Evolutionary conservation across 64 coral and sea anemone genomes (phyloP).

Genomic region (Exaiptasia diaphana): DNA sequence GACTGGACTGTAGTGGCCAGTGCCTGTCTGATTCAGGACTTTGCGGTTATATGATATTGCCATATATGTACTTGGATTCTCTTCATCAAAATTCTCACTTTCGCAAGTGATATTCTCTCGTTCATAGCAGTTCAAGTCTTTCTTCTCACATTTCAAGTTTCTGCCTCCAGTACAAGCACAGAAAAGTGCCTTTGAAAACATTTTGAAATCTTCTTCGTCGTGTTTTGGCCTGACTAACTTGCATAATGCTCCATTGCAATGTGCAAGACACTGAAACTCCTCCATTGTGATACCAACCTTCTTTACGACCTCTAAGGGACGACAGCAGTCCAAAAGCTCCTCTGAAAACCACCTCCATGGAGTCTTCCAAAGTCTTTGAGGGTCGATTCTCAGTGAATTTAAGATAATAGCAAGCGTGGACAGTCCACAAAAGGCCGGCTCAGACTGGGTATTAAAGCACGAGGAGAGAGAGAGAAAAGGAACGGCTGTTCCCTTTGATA

Average conservation of each 20-base stretch:
- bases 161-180: slow-evolving; percentile 49
- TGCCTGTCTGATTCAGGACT: slow-evolving; percentile 56
- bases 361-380: slow-evolving; percentile 72
- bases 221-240: slow-evolving; percentile 41
- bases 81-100: not conserved
- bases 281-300: slow-evolving; percentile 72
- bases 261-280: slow-evolving; percentile 79
- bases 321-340: slow-evolving; percentile 73
- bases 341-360: slow-evolving; percentile 88
- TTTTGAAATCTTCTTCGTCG: slow-evolving; percentile 27
- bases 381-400: slow-evolving; percentile 74
- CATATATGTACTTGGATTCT: slow-evolving; percentile 52
- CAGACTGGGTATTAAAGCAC: slow-evolving; percentile 75
- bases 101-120: too few relatives aligned
- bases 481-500: slow-evolving; percentile 44
- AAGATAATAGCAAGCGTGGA: slow-evolving; percentile 76
- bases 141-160: not conserved
- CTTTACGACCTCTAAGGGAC: slow-evolving; percentile 65
- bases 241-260: slow-evolving; percentile 68
- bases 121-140: not conserved
- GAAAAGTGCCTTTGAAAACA: slow-evolving; percentile 46
- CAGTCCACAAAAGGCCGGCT: slow-evolving; percentile 79
- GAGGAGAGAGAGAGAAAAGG: slow-evolving; percentile 70
- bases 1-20: slow-evolving; percentile 90
- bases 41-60: slow-evolving; percentile 65